These are phyloP conservation scores for Morpho achilles DNA, from an alignment of 2,888 invertebrate species.

Conservation along the genomic window DNA sequence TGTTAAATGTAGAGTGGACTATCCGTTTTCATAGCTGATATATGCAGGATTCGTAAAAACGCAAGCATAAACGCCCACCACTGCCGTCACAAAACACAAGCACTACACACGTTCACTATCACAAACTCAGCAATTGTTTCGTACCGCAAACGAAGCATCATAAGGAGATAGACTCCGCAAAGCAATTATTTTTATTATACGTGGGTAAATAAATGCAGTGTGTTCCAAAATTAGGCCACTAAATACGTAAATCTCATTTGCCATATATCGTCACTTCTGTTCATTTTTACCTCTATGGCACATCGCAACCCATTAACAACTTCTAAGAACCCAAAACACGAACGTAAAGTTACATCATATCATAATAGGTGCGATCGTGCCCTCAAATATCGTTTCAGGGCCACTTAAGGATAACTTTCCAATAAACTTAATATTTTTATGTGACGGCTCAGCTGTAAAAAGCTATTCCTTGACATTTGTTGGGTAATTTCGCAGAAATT, in stretches of 20 bases:
- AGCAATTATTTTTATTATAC: too few species aligned
- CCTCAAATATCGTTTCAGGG: slow-evolving; percentile 38
- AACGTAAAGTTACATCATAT: slow-evolving; percentile 31
- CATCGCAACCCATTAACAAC: slow-evolving; percentile 29
- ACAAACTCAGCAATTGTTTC: too few species aligned
- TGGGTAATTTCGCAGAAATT: slow-evolving; percentile 47
- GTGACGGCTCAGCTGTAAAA: slow-evolving; percentile 51
- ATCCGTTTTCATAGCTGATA: too few species aligned
- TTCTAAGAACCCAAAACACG: slow-evolving; percentile 40
- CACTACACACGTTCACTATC: too few species aligned
- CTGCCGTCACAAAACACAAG: too few species aligned
- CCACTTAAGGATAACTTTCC: slow-evolving; percentile 51
- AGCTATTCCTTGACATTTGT: slow-evolving; percentile 47
- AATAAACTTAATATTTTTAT: slow-evolving; percentile 70
- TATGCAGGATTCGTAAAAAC: too few species aligned
- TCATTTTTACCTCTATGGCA: neutral
- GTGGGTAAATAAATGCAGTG: too few species aligned
- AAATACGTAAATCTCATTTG: neutral
- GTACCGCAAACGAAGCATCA: too few species aligned
- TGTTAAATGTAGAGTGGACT: too few species aligned
- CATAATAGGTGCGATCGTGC: slow-evolving; percentile 42
- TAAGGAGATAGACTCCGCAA: too few species aligned
- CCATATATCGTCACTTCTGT: neutral
- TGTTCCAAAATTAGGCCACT: too few species aligned
- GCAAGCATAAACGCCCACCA: too few species aligned